These are phyloP conservation scores for Papilio polyxenes DNA, from an alignment of 1,140 invertebrate genomes.

Conservation along the genomic window DNA sequence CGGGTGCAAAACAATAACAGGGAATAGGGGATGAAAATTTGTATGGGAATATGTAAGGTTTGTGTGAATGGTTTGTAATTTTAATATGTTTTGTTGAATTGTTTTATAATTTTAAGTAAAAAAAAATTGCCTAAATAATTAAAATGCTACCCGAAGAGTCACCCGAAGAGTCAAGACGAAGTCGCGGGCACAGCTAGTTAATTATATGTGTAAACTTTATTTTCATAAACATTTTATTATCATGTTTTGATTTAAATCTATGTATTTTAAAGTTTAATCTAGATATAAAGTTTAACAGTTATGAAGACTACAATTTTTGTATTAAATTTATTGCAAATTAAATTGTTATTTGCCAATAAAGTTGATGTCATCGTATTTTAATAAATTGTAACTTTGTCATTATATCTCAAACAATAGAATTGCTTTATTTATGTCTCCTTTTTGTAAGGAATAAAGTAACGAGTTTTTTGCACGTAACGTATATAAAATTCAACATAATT, in stretches of 20 bases:
- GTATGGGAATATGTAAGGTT: too few relatives aligned
- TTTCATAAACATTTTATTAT: background rate
- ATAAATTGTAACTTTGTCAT: background rate
- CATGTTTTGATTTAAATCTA: background rate
- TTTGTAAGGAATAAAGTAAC: background rate
- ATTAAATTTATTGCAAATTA: background rate
- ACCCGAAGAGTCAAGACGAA: too few relatives aligned
- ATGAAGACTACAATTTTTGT: background rate
- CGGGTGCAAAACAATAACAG: too few relatives aligned
- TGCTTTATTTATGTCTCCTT: background rate
- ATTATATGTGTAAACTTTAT: background rate
- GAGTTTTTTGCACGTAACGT: background rate
- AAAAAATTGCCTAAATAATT: too few relatives aligned
- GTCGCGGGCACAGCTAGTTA: too few relatives aligned
- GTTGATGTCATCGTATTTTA: background rate
- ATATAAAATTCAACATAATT: too few relatives aligned
- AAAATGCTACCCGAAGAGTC: too few relatives aligned
- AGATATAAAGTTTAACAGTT: background rate
- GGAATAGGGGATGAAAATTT: too few relatives aligned
- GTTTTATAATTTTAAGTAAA: too few relatives aligned
- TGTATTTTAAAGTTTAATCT: background rate
- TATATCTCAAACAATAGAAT: constrained; percentile 5
- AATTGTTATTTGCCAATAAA: background rate
- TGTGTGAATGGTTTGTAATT: too few relatives aligned
- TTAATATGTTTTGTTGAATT: too few relatives aligned